These are phyloP conservation scores for Lissonota sp. DNA, from an alignment of 2,888 invertebrate genomes.

Conservation along the genomic window DNA sequence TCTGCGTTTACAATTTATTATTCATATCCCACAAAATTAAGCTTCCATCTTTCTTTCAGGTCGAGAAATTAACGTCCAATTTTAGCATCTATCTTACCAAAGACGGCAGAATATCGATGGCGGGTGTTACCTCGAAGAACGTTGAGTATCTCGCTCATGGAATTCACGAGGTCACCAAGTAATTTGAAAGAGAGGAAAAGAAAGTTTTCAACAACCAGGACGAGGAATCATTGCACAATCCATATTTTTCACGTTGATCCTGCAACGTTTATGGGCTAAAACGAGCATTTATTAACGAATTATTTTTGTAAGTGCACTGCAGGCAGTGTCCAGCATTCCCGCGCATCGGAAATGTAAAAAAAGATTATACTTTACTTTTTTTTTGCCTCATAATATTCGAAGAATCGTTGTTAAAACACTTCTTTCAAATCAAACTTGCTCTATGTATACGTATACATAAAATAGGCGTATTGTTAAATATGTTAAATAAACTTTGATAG, in stretches of 20 bases:
- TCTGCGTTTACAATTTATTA: background rate
- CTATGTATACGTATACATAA: too few species aligned
- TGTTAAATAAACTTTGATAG: too few species aligned
- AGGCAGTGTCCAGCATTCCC: slow-evolving; percentile 70
- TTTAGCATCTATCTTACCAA: slow-evolving; percentile 97
- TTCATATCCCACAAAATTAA: slow-evolving; percentile 15
- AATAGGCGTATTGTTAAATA: too few species aligned
- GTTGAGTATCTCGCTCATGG: slow-evolving; percentile 97
- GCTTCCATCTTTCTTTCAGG: slow-evolving; percentile 85
- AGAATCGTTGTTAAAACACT: background rate
- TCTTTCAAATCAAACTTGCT: background rate
- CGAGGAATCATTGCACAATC: slow-evolving; percentile 26
- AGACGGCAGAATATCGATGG: slow-evolving; percentile 99
- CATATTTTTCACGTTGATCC: slow-evolving; percentile 19
- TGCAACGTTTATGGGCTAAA: slow-evolving; percentile 37
- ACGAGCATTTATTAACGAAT: slow-evolving; percentile 69
- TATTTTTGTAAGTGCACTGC: slow-evolving; percentile 76
- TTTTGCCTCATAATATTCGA: slow-evolving; percentile 7
- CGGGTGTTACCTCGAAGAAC: slow-evolving; percentile 97
- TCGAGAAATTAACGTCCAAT: slow-evolving; percentile 93
- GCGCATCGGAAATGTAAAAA: slow-evolving; percentile 13
- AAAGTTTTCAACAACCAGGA: background rate
- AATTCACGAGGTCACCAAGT: slow-evolving; percentile 96
- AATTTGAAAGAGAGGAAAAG: slow-evolving; percentile 72
- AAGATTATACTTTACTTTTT: slow-evolving; percentile 33